A percentile compares a stretch with the other conserved stretches of the same genome.
phyloP scores from a whole-genome alignment of 2,113 vertebrate genomes.

The Paracanthobrama guichenoti region DNA sequence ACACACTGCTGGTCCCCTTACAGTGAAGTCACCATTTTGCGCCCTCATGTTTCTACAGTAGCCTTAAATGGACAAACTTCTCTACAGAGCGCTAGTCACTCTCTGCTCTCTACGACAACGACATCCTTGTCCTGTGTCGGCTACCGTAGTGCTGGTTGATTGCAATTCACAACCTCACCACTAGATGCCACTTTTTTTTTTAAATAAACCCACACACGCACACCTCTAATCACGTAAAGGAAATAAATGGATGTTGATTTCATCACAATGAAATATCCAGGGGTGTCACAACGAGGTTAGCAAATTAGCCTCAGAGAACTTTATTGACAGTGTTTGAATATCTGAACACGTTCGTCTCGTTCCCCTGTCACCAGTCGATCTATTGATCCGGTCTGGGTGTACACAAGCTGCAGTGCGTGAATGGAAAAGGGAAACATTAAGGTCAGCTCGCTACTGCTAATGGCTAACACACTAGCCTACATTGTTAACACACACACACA shows the following conservation, averaged over 20 bases:
- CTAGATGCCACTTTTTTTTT: too few relatives aligned
- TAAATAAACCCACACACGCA: too few relatives aligned
- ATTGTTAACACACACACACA: neutral
- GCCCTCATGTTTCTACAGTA: too few relatives aligned
- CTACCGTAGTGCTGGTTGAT: too few relatives aligned
- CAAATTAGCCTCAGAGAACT: neutral
- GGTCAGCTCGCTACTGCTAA: constrained; percentile 41
- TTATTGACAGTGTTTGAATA: constrained; percentile 10
- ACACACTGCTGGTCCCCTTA: too few relatives aligned
- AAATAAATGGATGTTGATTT: neutral
- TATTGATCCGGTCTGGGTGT: constrained; percentile 46
- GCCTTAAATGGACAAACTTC: too few relatives aligned
- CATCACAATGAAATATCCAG: neutral
- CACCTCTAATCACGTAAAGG: neutral
- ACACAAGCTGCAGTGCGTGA: constrained; percentile 49
- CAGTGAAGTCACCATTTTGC: too few relatives aligned
- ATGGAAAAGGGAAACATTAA: constrained; percentile 38
- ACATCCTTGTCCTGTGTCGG: too few relatives aligned
- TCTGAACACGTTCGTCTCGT: constrained; percentile 17
- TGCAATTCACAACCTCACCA: too few relatives aligned
- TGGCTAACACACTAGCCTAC: constrained; percentile 16
- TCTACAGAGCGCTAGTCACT: too few relatives aligned
- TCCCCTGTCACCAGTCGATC: constrained; percentile 32
- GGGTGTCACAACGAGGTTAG: neutral
- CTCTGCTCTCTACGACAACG: too few relatives aligned